Base-by-base conservation (phyloP, 1,140 invertebrate genomes). In the Nautilus pompilius region DNA sequence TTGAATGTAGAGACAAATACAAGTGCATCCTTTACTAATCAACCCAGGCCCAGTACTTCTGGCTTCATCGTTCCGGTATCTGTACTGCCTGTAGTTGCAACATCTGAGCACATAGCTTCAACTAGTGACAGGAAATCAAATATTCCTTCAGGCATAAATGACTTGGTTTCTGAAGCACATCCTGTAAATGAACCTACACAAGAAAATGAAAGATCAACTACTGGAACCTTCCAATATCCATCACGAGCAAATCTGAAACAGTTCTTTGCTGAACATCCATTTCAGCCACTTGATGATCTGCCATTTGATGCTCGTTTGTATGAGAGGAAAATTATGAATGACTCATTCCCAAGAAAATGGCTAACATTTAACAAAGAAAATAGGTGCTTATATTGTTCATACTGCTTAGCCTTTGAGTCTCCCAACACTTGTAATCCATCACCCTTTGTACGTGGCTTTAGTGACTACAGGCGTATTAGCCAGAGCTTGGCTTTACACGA, bases 131-230 rank as follows among this genome's bases (percentile, higher is more conserved):
- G 48, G 10, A 24, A 49, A 49, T 49, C 20, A 49, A 24, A 49
- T 49, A 49, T 49, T 49, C 10, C 10, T 49, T 49, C 36, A 41
- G 36, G 36, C 36, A 41, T 41, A 41, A 41, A 49, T 49, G 20
- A 49, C 20, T 49, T 49, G 13, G 48, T 49, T 49, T 49, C 48
- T 49, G 20, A 49, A 49, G 48, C 48, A 49, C 20, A 2, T 49
- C 48, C 2, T 49, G 48, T 22, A 49, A 49, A 1, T 49, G 20
- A 49, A 49, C 48, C 48, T 1, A 49, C 20, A 22, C 48, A 49
- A 49, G 48, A 49, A 49, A 49, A 49, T 49, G 48, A 49, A 49
- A 2, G 48, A 2, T 49, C 48, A 49, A 49, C 48, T 13, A 49
- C 48, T 49, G 48, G 48, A 13, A 49, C 8, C 20, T 49, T 49